Conservation (phyloP, 2,113 vertebrate genomes). For the Todiramphus saurophagus region DNA sequence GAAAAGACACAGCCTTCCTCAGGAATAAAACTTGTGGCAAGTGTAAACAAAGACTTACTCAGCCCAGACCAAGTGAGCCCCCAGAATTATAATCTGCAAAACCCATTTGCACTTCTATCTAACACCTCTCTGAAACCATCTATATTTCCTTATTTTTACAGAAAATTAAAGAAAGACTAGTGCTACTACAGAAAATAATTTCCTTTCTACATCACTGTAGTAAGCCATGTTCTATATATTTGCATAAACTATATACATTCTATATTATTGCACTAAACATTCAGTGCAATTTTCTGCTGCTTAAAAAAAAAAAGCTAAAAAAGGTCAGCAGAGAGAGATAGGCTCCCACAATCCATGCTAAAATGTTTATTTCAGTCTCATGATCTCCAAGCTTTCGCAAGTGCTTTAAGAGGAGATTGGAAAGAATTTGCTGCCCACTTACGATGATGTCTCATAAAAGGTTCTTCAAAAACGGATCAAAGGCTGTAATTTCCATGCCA, state of each 20-base stretch:
- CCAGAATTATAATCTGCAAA: background rate
- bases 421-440: slow-evolving; percentile 75
- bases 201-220: background rate
- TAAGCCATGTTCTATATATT: background rate
- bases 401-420: slow-evolving; percentile 69
- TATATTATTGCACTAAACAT: slow-evolving; percentile 37
- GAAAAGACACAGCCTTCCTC: background rate
- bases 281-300: slow-evolving; percentile 44
- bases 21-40: background rate
- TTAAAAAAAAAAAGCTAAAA: slow-evolving; percentile 51
- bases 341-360: slow-evolving; percentile 46
- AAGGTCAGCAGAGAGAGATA: slow-evolving; percentile 50
- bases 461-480: slow-evolving; percentile 74
- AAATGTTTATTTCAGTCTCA: slow-evolving; percentile 65
- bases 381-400: slow-evolving; percentile 66
- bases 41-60: background rate
- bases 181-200: slow-evolving; percentile 16
- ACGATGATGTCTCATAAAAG: slow-evolving; percentile 71
- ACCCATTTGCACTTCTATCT: background rate
- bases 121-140: background rate
- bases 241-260: background rate
- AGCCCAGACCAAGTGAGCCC: background rate
- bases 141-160: background rate
- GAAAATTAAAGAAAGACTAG: background rate
- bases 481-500: slow-evolving; percentile 81